Conservation (phyloP, 2,888 invertebrate species). For the Xanthia icteritia region DNA sequence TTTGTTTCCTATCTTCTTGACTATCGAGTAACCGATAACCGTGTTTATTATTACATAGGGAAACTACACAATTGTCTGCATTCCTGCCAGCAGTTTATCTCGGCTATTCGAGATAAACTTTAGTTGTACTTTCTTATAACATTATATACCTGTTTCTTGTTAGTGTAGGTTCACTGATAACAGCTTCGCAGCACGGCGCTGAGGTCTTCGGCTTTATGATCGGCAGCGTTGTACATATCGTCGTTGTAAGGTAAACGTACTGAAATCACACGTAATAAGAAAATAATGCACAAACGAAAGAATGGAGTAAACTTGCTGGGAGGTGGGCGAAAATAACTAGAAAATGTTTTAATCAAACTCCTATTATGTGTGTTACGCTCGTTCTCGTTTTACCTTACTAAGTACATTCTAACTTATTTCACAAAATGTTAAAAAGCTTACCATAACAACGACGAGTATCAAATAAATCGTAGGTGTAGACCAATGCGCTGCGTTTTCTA, state of each 20-base stretch:
- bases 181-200: slow-evolving; percentile 82
- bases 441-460: slow-evolving; percentile 90
- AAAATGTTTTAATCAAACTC: not conserved
- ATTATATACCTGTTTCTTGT: slow-evolving; percentile 77
- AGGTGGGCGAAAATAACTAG: not conserved
- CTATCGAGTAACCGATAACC: not conserved
- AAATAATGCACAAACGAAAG: not conserved
- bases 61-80: not conserved
- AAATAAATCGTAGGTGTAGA: slow-evolving; percentile 91
- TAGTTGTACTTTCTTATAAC: not conserved
- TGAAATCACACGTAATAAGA: slow-evolving; percentile 59
- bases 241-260: slow-evolving; percentile 85
- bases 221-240: slow-evolving; percentile 85
- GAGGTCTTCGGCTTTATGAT: slow-evolving; percentile 80
- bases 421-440: slow-evolving; percentile 73
- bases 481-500: slow-evolving; percentile 92
- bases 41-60: not conserved
- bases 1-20: not conserved
- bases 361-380: not conserved
- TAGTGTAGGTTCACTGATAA: slow-evolving; percentile 79
- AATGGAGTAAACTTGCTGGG: not conserved
- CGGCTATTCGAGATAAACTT: not conserved
- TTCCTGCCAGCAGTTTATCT: not conserved
- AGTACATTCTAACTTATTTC: not conserved
- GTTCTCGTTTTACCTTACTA: not conserved